Conservation (phyloP, 2,797 vertebrate genomes). For the Catharus ustulatus region DNA sequence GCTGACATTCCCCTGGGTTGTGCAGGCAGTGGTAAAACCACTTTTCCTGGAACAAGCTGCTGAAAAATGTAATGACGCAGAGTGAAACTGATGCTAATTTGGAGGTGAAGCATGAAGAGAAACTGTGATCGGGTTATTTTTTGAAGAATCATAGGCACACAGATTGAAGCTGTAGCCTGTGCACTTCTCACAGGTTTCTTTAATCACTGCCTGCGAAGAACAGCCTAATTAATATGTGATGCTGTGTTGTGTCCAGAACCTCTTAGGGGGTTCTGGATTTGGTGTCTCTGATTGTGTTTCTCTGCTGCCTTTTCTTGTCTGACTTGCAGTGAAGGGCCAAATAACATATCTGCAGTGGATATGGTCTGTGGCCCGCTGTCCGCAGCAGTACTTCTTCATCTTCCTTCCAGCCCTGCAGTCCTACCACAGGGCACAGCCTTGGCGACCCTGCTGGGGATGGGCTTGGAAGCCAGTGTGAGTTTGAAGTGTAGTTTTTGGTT, state of each 20-base stretch:
- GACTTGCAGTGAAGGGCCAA: not conserved
- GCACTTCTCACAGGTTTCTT: not conserved
- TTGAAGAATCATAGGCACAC: not conserved
- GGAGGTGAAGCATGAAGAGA: constrained; percentile 37
- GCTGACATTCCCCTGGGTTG: not conserved
- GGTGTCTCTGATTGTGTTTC: not conserved
- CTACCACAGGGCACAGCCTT: rapidly evolving
- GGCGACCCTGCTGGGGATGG: not conserved
- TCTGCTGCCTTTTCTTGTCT: not conserved
- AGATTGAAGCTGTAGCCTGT: not conserved
- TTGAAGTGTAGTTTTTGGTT: not conserved
- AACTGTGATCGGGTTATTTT: not conserved
- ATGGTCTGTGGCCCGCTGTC: not conserved
- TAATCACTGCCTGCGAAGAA: not conserved
- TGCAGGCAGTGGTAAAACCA: not conserved
- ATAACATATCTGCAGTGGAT: not conserved
- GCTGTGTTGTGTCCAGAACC: not conserved
- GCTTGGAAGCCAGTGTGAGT: rapidly evolving
- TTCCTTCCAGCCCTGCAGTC: not conserved
- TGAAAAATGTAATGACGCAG: not conserved
- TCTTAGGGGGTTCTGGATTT: not conserved
- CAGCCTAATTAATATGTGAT: not conserved
- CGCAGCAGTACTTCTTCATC: rapidly evolving
- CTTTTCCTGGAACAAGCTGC: not conserved
- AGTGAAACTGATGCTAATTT: constrained; percentile 18